Evolutionary conservation across 2,888 invertebrate species (phyloP).

Genomic region (Exephanes ischioxanthus): DNA sequence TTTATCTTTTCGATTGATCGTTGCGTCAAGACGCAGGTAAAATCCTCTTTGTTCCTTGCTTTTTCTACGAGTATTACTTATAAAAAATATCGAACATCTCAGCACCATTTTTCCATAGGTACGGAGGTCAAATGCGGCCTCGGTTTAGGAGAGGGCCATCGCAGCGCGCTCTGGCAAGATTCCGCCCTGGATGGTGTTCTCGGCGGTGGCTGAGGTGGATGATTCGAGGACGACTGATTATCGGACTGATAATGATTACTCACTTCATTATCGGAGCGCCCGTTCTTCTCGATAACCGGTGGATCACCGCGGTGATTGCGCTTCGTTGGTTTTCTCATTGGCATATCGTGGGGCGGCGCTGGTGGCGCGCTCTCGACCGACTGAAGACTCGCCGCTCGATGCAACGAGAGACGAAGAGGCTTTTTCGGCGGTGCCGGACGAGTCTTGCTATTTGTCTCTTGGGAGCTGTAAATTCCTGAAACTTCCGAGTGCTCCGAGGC

Average conservation of each 20-base stretch:
- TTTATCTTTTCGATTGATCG: conserved; percentile 7
- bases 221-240: conserved; percentile 68
- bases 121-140: conserved; percentile 80
- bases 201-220: conserved; percentile 79
- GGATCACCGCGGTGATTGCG: conserved; percentile 87
- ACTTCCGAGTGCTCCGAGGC: conserved; percentile 77
- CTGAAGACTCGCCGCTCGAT: conserved; percentile 93
- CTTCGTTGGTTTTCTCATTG: conserved; percentile 87
- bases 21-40: neutral
- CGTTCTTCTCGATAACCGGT: conserved; percentile 73
- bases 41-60: neutral
- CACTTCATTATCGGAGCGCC: conserved; percentile 70
- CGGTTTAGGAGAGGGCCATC: conserved; percentile 82
- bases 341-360: conserved; percentile 75
- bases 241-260: conserved; percentile 56
- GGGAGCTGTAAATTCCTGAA: conserved; percentile 73
- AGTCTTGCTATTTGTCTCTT: conserved; percentile 85
- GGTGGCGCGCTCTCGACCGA: conserved; percentile 87
- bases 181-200: conserved; percentile 83
- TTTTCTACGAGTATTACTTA: conserved; percentile 7
- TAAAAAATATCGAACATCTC: conserved; percentile 54
- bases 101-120: conserved; percentile 83
- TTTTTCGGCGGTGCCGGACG: conserved; percentile 94
- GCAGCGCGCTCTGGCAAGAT: conserved; percentile 82
- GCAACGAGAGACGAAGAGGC: conserved; percentile 92